Evolutionary conservation across 2,888 invertebrate genomes (phyloP).

Genomic region (Julus scanicus): DNA sequence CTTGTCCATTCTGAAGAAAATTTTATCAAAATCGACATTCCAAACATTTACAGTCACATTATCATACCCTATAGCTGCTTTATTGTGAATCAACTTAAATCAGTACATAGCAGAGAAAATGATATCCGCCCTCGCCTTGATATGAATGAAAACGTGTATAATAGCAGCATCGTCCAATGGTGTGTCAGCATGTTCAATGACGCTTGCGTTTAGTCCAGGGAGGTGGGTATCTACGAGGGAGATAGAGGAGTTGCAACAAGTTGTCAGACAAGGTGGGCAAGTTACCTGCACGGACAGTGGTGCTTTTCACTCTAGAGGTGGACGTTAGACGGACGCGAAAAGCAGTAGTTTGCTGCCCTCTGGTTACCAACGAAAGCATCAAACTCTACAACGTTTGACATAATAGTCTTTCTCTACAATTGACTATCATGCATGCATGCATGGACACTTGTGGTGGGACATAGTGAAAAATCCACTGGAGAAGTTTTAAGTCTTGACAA

Average conservation of each 20-base stretch:
- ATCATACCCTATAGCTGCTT: no score
- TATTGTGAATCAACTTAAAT: not conserved
- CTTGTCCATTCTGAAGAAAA: no score
- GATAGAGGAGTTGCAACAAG: constrained; percentile 42
- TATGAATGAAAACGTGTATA: not conserved
- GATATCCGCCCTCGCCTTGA: not conserved
- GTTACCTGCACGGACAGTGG: constrained; percentile 16
- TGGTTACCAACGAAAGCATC: not conserved
- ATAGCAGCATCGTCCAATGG: not conserved
- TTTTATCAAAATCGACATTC: no score
- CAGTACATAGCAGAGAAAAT: not conserved
- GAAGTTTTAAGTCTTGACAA: not conserved
- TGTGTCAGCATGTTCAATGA: not conserved
- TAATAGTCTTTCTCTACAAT: not conserved
- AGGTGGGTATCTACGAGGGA: not conserved
- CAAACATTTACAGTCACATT: no score
- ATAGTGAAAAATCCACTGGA: not conserved
- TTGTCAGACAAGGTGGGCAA: constrained; percentile 42
- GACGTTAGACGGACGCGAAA: constrained; percentile 23
- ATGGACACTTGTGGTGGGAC: not conserved
- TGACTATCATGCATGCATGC: constrained; percentile 14
- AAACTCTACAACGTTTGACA: not conserved
- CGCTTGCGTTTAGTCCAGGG: not conserved
- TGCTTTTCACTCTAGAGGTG: constrained; percentile 30
- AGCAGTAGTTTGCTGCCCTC: constrained; percentile 25